phyloP scores from a whole-genome alignment of 1,140 invertebrate species.

The Ctenoplectra terminalis region DNA sequence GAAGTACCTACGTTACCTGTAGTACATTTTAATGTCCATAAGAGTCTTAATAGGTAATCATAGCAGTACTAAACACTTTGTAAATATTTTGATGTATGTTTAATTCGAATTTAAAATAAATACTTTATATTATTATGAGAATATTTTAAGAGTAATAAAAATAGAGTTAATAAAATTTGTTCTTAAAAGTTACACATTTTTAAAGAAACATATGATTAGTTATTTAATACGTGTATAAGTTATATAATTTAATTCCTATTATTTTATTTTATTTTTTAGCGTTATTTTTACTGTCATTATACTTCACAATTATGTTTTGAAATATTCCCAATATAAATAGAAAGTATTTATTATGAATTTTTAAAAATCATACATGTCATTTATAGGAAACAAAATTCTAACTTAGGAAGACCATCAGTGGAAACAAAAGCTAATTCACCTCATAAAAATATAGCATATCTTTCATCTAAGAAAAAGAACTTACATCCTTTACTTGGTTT shows the following conservation, averaged over 20 bases:
- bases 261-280: neutral
- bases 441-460: conserved; percentile 68
- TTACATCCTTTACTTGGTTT: conserved; percentile 80
- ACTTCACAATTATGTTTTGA: conserved; percentile 1
- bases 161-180: too few relatives aligned
- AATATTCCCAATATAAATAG: conserved; percentile 56
- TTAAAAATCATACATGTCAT: conserved; percentile 41
- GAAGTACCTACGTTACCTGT: conserved; percentile 77
- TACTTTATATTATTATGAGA: too few relatives aligned
- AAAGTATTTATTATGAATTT: neutral
- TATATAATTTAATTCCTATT: neutral
- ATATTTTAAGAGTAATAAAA: too few relatives aligned
- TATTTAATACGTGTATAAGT: neutral
- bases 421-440: conserved; percentile 66
- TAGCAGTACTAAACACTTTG: conserved; percentile 55
- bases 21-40: conserved; percentile 75
- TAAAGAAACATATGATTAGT: too few relatives aligned
- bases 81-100: neutral
- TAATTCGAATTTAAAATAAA: neutral
- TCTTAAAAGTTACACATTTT: too few relatives aligned
- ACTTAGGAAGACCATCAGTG: conserved; percentile 70
- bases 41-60: conserved; percentile 74
- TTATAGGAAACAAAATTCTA: conserved; percentile 78
- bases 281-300: neutral
- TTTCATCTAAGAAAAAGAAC: conserved; percentile 80